These are phyloP conservation scores for Nerophis lumbriciformis DNA, from an alignment of 2,113 vertebrate species.

Conservation along the genomic window DNA sequence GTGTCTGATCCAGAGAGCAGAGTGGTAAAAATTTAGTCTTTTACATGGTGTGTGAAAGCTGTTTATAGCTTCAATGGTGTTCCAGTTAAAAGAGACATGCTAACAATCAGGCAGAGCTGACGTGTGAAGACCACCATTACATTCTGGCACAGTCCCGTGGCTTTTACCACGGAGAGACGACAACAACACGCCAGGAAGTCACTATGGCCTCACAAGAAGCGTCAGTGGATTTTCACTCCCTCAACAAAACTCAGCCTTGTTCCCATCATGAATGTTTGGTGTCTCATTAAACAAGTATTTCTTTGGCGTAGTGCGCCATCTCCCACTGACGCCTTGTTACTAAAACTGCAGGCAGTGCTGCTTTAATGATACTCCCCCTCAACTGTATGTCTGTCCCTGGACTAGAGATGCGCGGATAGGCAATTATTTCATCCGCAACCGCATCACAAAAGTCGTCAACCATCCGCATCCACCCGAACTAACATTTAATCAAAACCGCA, in stretches of 20 bases:
- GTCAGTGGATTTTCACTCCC: slow-evolving; percentile 34
- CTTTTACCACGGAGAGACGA: slow-evolving; percentile 26
- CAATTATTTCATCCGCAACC: too few relatives aligned
- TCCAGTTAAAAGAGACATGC: neutral
- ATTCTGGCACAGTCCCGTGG: slow-evolving; percentile 12
- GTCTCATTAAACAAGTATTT: slow-evolving; percentile 61
- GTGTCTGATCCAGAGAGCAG: too few relatives aligned
- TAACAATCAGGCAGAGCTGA: slow-evolving; percentile 1
- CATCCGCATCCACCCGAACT: too few relatives aligned
- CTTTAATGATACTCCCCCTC: slow-evolving; percentile 32
- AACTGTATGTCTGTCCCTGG: slow-evolving; percentile 47
- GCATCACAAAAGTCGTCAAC: too few relatives aligned
- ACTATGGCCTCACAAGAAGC: slow-evolving; percentile 15
- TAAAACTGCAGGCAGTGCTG: slow-evolving; percentile 53
- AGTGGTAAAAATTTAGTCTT: neutral
- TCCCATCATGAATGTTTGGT: slow-evolving; percentile 42
- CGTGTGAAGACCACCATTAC: slow-evolving; percentile 17
- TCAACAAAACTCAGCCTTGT: slow-evolving; percentile 37
- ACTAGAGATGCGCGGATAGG: too few relatives aligned
- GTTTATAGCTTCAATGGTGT: neutral
- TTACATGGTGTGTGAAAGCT: neutral
- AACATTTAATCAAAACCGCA: too few relatives aligned
- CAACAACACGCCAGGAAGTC: slow-evolving; percentile 24
- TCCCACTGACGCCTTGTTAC: slow-evolving; percentile 39
- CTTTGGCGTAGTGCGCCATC: slow-evolving; percentile 13